Base-by-base conservation (phyloP, 2,113 vertebrate species). In the Romanogobio albipinnatus region DNA sequence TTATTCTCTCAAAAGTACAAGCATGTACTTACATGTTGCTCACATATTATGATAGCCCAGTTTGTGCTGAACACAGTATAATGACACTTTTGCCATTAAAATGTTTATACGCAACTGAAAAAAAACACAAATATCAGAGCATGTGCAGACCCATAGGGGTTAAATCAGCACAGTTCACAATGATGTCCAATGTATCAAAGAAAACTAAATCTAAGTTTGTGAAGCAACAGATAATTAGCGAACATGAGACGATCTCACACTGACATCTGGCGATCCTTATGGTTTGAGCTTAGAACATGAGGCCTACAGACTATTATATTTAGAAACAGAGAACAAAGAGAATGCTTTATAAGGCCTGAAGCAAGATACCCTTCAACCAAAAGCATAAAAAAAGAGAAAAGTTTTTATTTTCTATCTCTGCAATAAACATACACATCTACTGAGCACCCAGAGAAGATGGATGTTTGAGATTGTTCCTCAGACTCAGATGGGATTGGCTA, bases 311-410 rank as follows among this genome's bases (percentile, higher is more conserved):
- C 29, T 62, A 26, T 26, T 49, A 36, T 33, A 43, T 68, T 62
- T 84, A 66, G 82, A 84, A 68, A 84, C 17, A 33, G 24, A 81
- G 58, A 84, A 76, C 83, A 84, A 39, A 66, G 71, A 68, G 82
- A 84, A 84, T 84, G 73, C 49, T 84, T 76, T 76, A 77, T 77
- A 45, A 70, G 47, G 33, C 77, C 76, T 17, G 45, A 76, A 87
- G 71, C 47, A 84, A 84, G 36, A 81, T 66, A 47, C 49, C 39
- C 86, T 85, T 85, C 51, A 76, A 76, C 43, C 33, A 13, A 73
- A 87, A 76, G 33, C 77, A 45, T 26, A 39, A 82, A 59, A 29
- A 17, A 53, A 51, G 4, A 2, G 7, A 19, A 19, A 56, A 43
- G 39, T 22, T 76, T 76, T 64, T 61, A 61, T 76, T 77, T 82